These are phyloP conservation scores for Gisinianus flammeolus DNA, from an alignment of 2,888 invertebrate species.

Conservation along the genomic window DNA sequence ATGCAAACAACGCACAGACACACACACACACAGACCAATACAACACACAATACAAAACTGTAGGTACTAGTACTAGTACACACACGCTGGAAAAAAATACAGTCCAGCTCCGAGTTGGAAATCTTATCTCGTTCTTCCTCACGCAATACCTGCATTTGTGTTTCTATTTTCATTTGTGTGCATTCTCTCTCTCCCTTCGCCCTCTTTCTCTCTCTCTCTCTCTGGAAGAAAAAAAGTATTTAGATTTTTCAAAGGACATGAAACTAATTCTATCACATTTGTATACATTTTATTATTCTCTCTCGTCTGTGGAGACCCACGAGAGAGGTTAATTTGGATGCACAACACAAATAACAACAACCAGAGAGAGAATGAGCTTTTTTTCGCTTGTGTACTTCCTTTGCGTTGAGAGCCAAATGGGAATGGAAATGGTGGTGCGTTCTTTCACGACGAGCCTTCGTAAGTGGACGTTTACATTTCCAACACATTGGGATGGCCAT, in stretches of 20 bases:
- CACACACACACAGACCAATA: slow-evolving; percentile 5
- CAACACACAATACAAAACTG: not conserved
- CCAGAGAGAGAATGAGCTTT: too few species aligned
- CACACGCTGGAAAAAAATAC: not conserved
- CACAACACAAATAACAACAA: not conserved
- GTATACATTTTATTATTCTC: not conserved
- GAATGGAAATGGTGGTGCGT: too few species aligned
- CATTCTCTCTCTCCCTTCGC: not conserved
- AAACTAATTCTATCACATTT: not conserved
- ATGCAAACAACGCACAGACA: slow-evolving; percentile 10
- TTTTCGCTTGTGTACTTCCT: too few species aligned
- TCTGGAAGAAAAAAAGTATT: not conserved
- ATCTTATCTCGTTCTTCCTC: slow-evolving; percentile 25
- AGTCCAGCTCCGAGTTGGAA: not conserved
- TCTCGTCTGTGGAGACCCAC: not conserved
- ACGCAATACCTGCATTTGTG: slow-evolving; percentile 14
- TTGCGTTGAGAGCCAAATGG: too few species aligned
- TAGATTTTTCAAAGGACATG: not conserved
- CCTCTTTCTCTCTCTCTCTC: too few species aligned
- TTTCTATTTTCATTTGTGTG: not conserved
- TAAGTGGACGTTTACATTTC: too few species aligned
- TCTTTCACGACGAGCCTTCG: too few species aligned
- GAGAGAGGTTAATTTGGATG: slow-evolving; percentile 27
- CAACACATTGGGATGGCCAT: too few species aligned
- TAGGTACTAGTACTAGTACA: too few species aligned